Conservation (phyloP, 1,140 invertebrate genomes). For the Halyomorpha halys region DNA sequence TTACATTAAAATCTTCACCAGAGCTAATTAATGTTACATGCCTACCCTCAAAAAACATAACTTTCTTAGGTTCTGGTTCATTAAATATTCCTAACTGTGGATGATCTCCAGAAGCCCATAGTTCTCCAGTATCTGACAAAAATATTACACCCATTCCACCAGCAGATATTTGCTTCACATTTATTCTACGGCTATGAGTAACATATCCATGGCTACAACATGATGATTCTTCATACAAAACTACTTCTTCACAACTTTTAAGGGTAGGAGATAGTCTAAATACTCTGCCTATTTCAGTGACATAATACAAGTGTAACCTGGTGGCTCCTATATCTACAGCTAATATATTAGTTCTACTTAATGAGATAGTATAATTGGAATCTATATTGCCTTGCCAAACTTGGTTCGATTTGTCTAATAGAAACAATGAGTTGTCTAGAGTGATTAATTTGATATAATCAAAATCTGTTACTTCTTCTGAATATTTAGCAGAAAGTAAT, state of each 20-base stretch:
- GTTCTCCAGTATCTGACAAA: conserved; percentile 53
- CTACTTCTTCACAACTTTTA: conserved; percentile 45
- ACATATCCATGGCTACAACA: conserved; percentile 52
- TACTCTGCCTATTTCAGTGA: conserved; percentile 48
- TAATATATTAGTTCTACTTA: conserved; percentile 36
- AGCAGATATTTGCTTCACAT: conserved; percentile 40
- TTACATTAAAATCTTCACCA: conserved; percentile 56
- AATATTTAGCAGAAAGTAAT: conserved; percentile 1
- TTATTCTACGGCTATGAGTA: conserved; percentile 47
- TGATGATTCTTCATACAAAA: conserved; percentile 50
- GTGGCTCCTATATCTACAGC: conserved; percentile 51
- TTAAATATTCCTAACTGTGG: conserved; percentile 54
- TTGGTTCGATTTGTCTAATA: conserved; percentile 2
- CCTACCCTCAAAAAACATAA: conserved; percentile 55
- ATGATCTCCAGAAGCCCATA: conserved; percentile 64
- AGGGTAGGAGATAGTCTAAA: conserved; percentile 46
- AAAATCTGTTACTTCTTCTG: not conserved
- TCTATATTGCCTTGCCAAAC: conserved; percentile 13
- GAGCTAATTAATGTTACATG: conserved; percentile 46
- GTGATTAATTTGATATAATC: conserved; percentile 12
- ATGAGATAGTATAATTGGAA: conserved; percentile 29
- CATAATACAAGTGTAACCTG: conserved; percentile 47
- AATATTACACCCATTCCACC: conserved; percentile 43
- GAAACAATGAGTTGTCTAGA: not conserved
- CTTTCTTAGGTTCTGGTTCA: conserved; percentile 44